A percentile compares a stretch with the other conserved stretches of the same genome.
These are phyloP conservation scores for Octopus sinensis DNA, from an alignment of 1,140 invertebrate genomes.

Conservation along the genomic window DNA sequence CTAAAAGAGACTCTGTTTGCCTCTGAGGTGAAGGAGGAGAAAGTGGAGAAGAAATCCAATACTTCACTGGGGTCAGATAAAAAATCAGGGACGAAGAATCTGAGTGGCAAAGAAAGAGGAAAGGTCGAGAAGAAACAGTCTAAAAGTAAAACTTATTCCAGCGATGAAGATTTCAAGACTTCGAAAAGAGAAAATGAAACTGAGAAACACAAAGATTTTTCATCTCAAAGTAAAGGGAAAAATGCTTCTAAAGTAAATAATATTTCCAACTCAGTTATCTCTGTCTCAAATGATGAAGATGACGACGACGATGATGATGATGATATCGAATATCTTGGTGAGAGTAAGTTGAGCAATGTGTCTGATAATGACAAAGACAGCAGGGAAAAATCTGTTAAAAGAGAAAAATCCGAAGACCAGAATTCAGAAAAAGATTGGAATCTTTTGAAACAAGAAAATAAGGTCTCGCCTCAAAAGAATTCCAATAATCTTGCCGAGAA, in stretches of 20 bases:
- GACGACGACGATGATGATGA: constrained; percentile 14
- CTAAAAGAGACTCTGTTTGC: constrained; percentile 9
- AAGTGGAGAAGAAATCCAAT: constrained; percentile 12
- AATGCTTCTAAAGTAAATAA: constrained; percentile 3
- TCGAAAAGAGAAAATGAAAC: constrained; percentile 14
- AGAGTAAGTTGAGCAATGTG: background rate
- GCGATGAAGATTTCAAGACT: background rate
- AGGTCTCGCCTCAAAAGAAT: background rate
- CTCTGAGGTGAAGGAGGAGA: constrained; percentile 16
- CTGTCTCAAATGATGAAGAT: background rate
- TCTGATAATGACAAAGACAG: background rate
- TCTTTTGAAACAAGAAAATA: background rate
- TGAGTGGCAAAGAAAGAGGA: background rate
- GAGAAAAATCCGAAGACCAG: background rate
- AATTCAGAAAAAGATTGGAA: background rate
- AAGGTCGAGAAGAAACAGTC: background rate
- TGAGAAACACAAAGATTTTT: background rate
- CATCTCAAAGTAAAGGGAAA: constrained; percentile 15
- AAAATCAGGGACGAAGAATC: background rate
- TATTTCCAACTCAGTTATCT: background rate
- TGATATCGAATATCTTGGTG: background rate
- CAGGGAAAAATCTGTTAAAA: background rate
- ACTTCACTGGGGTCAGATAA: background rate
- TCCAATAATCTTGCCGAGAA: background rate
- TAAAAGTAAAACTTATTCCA: background rate